Evolutionary conservation across 2,113 vertebrate genomes (phyloP), one percentile per base, ranked within the genome.

Genomic region (Pogonocichla stellata): DNA sequence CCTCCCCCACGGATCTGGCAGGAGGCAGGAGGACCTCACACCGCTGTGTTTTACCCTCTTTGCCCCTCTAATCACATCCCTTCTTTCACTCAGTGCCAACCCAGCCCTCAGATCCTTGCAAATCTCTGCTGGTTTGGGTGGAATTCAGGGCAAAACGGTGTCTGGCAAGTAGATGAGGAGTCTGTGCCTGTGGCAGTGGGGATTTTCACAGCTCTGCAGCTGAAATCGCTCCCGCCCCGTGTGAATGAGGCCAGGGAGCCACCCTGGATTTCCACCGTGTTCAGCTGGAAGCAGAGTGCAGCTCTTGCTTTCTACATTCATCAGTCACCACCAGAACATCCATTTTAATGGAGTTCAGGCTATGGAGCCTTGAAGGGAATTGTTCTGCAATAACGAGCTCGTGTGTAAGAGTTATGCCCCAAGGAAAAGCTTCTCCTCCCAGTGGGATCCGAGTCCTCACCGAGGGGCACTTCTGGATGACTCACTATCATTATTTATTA

Each of bases 301-400:
- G 90, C 62, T 74, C 70, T 24, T 25, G 19, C 45, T 57, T 92
- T 72, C 74, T 90, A 38, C 86, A 93, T 80, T 88, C 95, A 48
- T 77, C 70, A 90, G 42, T 77, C 86, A 82, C 71, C 14, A 8
- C 47, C 95, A 70, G 75, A 69, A 80, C 86, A 94, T 88, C 82
- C 79, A 83, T 94, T 96, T 94, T 95, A 90, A 85, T 77, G 69
- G 88, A 90, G 85, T 69, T 88, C 70, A 72, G 85, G 81, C 85
- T 48, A 12, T 13, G 40, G n/a, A 79, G 73, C 74, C 88, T 88
- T 43, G 90, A 69, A 88, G 88, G 70, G 83, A 93, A 93, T 93
- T 79, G 82, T 65, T 91, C 79, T 88, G 85, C 36, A 29, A 66
- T 91, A 92, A 91, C 56, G 57, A 90, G 79, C 57, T 85, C 28